Evolutionary conservation across 2,888 invertebrate species (phyloP), one percentile per base, ranked within the genome.

Genomic region (Embidobia sp.): DNA sequence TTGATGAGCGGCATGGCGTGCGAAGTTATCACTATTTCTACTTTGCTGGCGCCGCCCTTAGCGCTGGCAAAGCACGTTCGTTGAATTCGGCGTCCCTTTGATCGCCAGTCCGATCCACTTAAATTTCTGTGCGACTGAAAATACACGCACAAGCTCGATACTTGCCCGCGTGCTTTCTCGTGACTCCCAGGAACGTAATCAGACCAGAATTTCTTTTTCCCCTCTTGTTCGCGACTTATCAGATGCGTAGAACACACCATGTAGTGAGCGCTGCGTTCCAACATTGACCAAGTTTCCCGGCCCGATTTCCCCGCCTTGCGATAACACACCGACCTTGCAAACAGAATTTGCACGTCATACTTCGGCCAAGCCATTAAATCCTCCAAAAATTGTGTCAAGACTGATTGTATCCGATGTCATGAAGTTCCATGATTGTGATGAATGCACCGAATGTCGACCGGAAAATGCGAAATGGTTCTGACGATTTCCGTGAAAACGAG

Each of bases 361-460:
- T 67, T 70, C 70, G 70, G 66, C 59, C 70, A 48, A 77, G 66
- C 77, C 66, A 59, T 66, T 53, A 22, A 70, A 42, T 48, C 42
- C 37, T 42, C 26, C 42, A 48, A 67, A 70, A 72, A 63, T 63
- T 73, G 44, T 77, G 44, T 69, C 67, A 42, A 66, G 53, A 72
- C 61, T 72, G 35, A 70, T 66, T 72, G 72, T 77, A 37, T 66
- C 77, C 33, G 61, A 55, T 72, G 61, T 72, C 42, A 77, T 70
- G 35, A 67, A 55, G 63, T 57, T 55, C 75, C 63, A 63, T 63
- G 11, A 75, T 27, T 69, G 69, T 75, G 55, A 55, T 63, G 61
- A 67, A 59, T 66, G 66, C 53, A 44, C 29, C 18, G 8, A 1
- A 26, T 33, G 5, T 40, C 18, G 49, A 55, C 13, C 67, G 42